phyloP scores from a whole-genome alignment of 1,140 invertebrate species.

The Matsumurasca onukii region DNA sequence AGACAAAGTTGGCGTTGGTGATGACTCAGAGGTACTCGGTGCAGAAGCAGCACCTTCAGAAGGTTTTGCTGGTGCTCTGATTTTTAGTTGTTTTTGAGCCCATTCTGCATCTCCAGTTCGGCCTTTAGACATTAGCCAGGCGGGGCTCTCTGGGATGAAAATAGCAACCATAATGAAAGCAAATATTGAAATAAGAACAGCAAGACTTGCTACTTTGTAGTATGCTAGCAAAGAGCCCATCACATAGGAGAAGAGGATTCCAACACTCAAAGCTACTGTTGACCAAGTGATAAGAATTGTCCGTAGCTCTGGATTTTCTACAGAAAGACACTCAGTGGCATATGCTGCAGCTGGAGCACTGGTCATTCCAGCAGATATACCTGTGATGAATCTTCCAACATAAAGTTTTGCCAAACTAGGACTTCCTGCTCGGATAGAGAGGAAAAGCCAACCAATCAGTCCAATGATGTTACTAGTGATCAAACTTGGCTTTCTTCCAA shows the following conservation, averaged over 20 bases:
- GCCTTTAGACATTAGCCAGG: conserved; percentile 49
- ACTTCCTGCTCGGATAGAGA: conserved; percentile 43
- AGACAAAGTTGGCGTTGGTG: not conserved
- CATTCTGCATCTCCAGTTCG: conserved; percentile 39
- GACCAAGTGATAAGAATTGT: conserved; percentile 36
- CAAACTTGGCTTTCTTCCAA: conserved; percentile 60
- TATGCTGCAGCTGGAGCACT: conserved; percentile 44
- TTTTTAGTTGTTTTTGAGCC: conserved; percentile 36
- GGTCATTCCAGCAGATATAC: conserved; percentile 43
- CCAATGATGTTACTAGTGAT: conserved; percentile 53
- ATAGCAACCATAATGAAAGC: conserved; percentile 44
- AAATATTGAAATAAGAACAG: conserved; percentile 45
- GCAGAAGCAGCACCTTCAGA: not conserved
- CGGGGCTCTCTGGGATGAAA: conserved; percentile 56
- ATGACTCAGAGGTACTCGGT: not conserved
- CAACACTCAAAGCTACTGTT: conserved; percentile 44
- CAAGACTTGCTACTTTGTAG: conserved; percentile 51
- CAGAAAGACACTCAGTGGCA: conserved; percentile 50
- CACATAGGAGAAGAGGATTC: conserved; percentile 39
- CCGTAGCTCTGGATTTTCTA: conserved; percentile 48
- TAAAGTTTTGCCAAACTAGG: conserved; percentile 46
- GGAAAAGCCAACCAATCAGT: conserved; percentile 56
- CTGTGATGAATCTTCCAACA: conserved; percentile 54
- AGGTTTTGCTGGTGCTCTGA: conserved; percentile 23
- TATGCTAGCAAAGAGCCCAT: conserved; percentile 51